Conservation (phyloP, 2,797 vertebrate genomes). For the Alfaro cultratus region DNA sequence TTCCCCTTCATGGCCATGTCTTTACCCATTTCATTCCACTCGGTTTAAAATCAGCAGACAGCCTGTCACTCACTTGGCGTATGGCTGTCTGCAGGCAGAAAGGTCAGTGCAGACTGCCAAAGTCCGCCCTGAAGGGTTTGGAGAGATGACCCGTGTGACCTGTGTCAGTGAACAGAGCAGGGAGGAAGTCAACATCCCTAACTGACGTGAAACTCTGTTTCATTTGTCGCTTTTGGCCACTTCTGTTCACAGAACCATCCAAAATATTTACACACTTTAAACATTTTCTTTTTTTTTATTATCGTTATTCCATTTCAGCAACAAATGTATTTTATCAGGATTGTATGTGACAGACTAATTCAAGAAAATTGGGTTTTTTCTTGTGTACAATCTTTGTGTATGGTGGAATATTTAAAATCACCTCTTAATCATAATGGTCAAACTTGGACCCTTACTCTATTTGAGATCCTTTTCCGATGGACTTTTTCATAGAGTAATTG, state of each 20-base stretch:
- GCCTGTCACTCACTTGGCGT: slow-evolving; percentile 42
- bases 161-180: slow-evolving; percentile 7
- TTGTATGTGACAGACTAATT: neutral
- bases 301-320: neutral
- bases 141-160: slow-evolving; percentile 27
- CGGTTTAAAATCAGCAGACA: slow-evolving; percentile 37
- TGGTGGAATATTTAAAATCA: neutral
- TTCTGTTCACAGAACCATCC: neutral
- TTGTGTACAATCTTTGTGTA: neutral
- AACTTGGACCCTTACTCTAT: neutral
- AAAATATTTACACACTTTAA: neutral
- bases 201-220: neutral
- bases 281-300: neutral
- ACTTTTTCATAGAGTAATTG: neutral
- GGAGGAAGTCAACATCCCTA: neutral
- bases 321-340: neutral
- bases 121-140: slow-evolving; percentile 41
- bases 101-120: slow-evolving; percentile 59
- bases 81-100: slow-evolving; percentile 51
- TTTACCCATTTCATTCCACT: slow-evolving; percentile 14
- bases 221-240: neutral
- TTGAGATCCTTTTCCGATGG: too few relatives aligned
- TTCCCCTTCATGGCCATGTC: neutral
- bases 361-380: neutral
- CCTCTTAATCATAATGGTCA: neutral